phyloP scores from a whole-genome alignment of 2,113 vertebrate genomes.

The Ptyas mucosa region DNA sequence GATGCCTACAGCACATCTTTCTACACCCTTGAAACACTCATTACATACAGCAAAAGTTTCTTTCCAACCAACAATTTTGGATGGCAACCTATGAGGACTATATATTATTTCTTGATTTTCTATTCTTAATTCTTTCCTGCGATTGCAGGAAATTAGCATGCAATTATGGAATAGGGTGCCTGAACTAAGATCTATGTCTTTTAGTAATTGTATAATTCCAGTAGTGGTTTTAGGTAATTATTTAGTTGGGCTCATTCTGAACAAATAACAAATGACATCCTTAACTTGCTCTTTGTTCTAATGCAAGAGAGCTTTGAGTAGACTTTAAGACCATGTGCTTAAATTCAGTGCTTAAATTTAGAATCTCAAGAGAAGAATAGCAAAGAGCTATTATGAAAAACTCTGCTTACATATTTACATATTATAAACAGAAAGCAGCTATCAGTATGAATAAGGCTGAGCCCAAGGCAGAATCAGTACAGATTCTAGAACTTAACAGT shows the following conservation, averaged over 20 bases:
- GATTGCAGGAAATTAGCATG: neutral
- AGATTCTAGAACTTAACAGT: neutral
- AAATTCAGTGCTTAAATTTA: neutral
- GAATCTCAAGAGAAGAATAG: neutral
- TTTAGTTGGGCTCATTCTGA: neutral
- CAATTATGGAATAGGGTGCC: neutral
- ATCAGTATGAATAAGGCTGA: neutral
- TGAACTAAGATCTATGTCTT: slow-evolving; percentile 19
- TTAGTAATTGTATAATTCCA: neutral
- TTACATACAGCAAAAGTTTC: neutral
- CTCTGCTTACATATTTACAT: neutral
- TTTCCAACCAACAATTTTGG: neutral
- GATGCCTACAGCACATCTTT: neutral
- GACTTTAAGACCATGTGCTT: neutral
- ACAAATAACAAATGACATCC: neutral
- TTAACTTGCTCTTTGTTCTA: neutral
- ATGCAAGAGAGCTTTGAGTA: neutral
- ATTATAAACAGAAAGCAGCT: neutral
- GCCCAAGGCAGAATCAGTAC: neutral
- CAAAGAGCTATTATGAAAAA: neutral
- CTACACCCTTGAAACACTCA: neutral
- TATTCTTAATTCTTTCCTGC: neutral
- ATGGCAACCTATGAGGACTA: neutral
- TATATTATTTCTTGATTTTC: neutral
- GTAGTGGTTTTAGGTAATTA: neutral